Base-by-base conservation (phyloP, 2,797 vertebrate genomes). In the Scyliorhinus canicula region DNA sequence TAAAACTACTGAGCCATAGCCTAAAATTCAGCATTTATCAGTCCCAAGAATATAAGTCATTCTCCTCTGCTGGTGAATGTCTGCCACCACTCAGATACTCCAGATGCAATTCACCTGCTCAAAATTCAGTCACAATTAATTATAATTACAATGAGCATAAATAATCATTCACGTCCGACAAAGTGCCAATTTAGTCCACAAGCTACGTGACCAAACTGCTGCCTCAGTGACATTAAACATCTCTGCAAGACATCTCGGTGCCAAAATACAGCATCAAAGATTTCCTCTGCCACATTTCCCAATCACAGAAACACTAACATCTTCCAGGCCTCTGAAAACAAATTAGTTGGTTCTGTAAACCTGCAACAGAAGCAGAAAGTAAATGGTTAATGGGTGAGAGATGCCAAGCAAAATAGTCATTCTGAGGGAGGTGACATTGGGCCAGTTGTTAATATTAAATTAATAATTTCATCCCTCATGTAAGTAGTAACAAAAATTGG, bases 191-290 rank as follows among this genome's bases (percentile, higher is more conserved):
- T 96, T 95, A 77, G 95, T 96, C 95, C 96, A 95, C 47, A 91
- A 55, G 40, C 97, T 98, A 98, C 97, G 97, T 98, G 97, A 97
- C 97, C 26, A 84, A 6, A 2, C 95, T 95, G 95, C 96, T 96
- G 96, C 97, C 95, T 69, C 95, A 96, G 96, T 96, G 95, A 95
- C 96, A 95, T 93, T 85, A 95, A 95, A 82, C 50, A 82, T 95
- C 91, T 24, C 95, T 84, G 95, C 0, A 95, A 95, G 79, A n/a
- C 96, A 96, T 96, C 96, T 96, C 16, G n/a, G 90, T 35, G 35
- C 90, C 60, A 65, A 40, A n/a, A 93, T 63, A 93, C 67, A 5
- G 44, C 11, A 12, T 67, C 26, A 40, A 26, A 24, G 21, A 26
- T 14, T 60, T 60, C 88, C 57, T 67, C 57, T 44, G 63, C 55